Evolutionary conservation across 2,113 vertebrate species (phyloP).

Genomic region (Peromyscus leucopus): DNA sequence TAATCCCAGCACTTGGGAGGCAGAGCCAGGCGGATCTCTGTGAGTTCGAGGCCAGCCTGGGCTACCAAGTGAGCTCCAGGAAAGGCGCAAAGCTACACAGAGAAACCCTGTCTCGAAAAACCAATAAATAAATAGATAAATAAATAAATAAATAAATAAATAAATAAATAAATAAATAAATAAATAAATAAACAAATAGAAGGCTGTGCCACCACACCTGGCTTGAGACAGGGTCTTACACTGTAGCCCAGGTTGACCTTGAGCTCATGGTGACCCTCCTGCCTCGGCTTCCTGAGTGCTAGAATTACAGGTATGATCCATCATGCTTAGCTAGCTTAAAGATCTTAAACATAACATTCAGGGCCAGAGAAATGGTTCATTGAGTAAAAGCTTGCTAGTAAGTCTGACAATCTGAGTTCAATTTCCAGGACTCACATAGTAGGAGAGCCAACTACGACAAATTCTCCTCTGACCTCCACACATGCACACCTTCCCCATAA

Average conservation of each 20-base stretch:
- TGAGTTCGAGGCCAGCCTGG: too few species aligned
- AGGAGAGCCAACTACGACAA: background rate
- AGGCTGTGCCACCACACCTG: too few species aligned
- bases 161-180: too few species aligned
- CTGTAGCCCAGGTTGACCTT: background rate
- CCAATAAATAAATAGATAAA: too few species aligned
- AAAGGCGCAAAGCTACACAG: too few species aligned
- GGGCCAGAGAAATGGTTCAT: background rate
- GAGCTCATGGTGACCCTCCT: background rate
- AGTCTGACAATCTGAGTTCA: background rate
- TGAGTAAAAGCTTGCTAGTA: background rate
- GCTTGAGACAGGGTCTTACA: background rate
- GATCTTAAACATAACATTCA: background rate
- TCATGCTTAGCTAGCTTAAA: background rate
- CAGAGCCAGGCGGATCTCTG: too few species aligned
- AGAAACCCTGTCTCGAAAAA: too few species aligned
- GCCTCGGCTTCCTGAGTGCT: background rate
- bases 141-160: too few species aligned
- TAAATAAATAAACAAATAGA: too few species aligned
- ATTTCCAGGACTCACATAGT: background rate
- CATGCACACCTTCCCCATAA: background rate
- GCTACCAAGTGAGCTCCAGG: too few species aligned
- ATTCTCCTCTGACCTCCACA: too few species aligned
- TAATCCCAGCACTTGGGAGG: too few species aligned
- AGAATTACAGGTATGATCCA: background rate